Base-by-base conservation (phyloP, 2,113 vertebrate genomes). In the Neolamprologus sp. region DNA sequence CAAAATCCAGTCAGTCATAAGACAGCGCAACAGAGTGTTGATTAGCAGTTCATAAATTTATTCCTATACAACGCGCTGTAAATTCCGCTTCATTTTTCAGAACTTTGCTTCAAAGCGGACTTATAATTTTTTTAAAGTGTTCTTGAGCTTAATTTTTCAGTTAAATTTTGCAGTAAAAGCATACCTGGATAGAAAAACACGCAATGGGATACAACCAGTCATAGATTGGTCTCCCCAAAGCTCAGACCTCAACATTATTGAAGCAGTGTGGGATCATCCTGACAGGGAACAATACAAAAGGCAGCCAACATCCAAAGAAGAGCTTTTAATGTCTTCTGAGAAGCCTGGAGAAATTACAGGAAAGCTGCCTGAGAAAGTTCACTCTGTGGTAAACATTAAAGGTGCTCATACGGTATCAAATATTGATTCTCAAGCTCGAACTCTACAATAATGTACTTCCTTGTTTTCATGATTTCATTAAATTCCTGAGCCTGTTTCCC, bases 71-170 rank as follows among this genome's bases (percentile, higher is more conserved):
- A 42, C 5, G 7, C 0, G 8, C 2, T 8, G 26, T 60, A 0
- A 31, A 31, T 31, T 31, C 33, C 2, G 5, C 42, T 45, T 73
- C 4, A 45, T 73, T 45, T 73, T 40, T 42, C 40, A 16, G 13
- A 42, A 23, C n/a, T 71, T 71, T 42, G 12, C 1, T 71, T 71
- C 37, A 23, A 71, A 45, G 8, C 4, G 5, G 37, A 42, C n/a
- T 71, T 4, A 23, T 9, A 23, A n/a, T 23, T 42, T 9, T 71
- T 42, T 23, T 6, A 6, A 42, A 71, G n/a, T 42, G n/a, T 14
- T 71, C n/a, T 71, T 42, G n/a, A 71, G 37, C 65, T 37, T 65
- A 37, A 65, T n/a, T 65, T 65, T 65, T 65, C 60, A 37, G 60
- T 65, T 37, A 65, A n/a, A n/a, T n/a, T n/a, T n/a, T 65, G 19